phyloP scores from a whole-genome alignment of 53 echinoderm and acorn worm genomes.

The Stichopus horrens region DNA sequence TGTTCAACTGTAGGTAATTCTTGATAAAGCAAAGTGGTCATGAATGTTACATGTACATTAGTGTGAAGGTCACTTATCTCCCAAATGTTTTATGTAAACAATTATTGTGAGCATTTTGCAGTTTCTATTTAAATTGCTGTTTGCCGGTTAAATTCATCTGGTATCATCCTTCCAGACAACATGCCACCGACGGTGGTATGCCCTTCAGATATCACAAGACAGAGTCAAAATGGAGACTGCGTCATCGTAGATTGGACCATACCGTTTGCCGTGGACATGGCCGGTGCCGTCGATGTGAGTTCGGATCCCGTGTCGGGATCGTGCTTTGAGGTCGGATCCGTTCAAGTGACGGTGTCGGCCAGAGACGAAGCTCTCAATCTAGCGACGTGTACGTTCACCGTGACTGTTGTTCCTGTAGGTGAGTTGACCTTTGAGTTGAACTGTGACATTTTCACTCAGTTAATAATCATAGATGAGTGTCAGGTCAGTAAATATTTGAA shows the following conservation, averaged over 20 bases:
- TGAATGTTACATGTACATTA: too few relatives aligned
- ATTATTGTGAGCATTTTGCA: too few relatives aligned
- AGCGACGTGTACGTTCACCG: background rate
- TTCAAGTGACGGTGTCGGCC: background rate
- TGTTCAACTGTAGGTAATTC: too few relatives aligned
- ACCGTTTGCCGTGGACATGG: background rate
- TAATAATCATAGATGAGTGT: too few relatives aligned
- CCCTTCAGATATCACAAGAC: background rate
- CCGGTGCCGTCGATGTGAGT: background rate
- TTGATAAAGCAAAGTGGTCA: too few relatives aligned
- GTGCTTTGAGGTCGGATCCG: background rate
- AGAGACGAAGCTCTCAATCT: background rate
- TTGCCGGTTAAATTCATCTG: too few relatives aligned
- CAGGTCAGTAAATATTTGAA: too few relatives aligned
- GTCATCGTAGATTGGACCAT: background rate
- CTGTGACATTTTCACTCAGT: background rate
- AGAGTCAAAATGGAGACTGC: background rate
- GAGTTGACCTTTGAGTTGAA: background rate
- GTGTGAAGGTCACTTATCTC: too few relatives aligned
- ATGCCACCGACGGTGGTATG: slow-evolving; percentile 12
- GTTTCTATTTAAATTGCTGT: too few relatives aligned
- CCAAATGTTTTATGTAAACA: too few relatives aligned
- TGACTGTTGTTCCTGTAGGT: background rate
- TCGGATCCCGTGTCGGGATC: background rate
- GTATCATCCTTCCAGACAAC: background rate